These are phyloP conservation scores for Euplexia lucipara DNA, from an alignment of 2,888 invertebrate genomes.

Conservation along the genomic window DNA sequence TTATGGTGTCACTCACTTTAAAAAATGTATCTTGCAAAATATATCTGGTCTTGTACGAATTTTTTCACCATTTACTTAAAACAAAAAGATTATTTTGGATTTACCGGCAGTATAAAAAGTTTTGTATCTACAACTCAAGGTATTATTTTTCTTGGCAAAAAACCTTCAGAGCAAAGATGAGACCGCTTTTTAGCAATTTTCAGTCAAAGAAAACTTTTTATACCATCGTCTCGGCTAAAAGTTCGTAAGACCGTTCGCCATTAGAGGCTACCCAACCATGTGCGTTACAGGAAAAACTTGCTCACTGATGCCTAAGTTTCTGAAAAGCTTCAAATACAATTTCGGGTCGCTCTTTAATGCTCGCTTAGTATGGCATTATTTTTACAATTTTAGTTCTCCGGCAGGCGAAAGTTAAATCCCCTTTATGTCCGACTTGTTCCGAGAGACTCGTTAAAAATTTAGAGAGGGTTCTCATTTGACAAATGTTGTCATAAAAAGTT, in stretches of 20 bases:
- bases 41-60: background rate
- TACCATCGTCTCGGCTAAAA: constrained; percentile 68
- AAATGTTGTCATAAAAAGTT: constrained; percentile 60
- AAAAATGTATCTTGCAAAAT: background rate
- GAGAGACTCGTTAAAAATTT: constrained; percentile 59
- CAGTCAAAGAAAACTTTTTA: constrained; percentile 73
- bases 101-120: constrained; percentile 9
- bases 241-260: constrained; percentile 81
- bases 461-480: constrained; percentile 59
- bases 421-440: constrained; percentile 54
- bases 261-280: constrained; percentile 85
- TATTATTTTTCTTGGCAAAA: constrained; percentile 70
- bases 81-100: background rate
- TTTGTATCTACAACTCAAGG: constrained; percentile 28
- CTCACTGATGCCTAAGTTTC: constrained; percentile 84
- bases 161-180: constrained; percentile 74
- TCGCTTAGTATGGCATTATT: constrained; percentile 62
- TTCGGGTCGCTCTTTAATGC: constrained; percentile 68
- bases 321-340: constrained; percentile 84
- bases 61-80: background rate
- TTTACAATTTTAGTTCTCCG: constrained; percentile 49
- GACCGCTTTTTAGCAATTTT: constrained; percentile 78
- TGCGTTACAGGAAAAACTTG: constrained; percentile 84
- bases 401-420: constrained; percentile 46
- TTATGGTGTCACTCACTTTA: constrained; percentile 10